These are phyloP conservation scores for Sinohyriopsis cumingii DNA, from an alignment of 2,888 invertebrate genomes.

Conservation along the genomic window DNA sequence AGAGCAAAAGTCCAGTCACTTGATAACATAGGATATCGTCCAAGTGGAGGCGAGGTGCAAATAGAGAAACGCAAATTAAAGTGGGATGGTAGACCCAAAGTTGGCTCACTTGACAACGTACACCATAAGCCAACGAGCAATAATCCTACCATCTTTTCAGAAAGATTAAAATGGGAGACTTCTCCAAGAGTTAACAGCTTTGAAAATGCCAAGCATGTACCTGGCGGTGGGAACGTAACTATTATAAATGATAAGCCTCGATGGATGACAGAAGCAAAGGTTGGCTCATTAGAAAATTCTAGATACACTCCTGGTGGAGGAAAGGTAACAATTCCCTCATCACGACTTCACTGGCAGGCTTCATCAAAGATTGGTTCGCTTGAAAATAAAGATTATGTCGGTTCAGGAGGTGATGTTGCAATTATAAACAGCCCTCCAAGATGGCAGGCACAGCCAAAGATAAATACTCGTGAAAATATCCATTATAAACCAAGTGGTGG, in stretches of 20 bases:
- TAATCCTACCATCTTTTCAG: conserved; percentile 30
- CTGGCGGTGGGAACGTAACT: conserved; percentile 1
- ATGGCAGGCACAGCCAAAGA: conserved; percentile 44
- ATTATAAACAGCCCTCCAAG: conserved; percentile 32
- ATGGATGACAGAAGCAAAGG: conserved; percentile 30
- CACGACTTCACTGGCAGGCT: conserved; percentile 38
- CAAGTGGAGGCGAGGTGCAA: conserved; percentile 74
- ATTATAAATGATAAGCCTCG: conserved; percentile 1
- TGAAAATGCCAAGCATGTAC: conserved; percentile 40
- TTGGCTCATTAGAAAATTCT: conserved; percentile 54
- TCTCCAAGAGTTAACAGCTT: conserved; percentile 47
- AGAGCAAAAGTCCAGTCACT: conserved; percentile 91
- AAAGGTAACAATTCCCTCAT: conserved; percentile 28
- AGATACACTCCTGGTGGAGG: conserved; percentile 50
- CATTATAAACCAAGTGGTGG: conserved; percentile 53
- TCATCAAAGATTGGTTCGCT: conserved; percentile 43
- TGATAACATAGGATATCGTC: conserved; percentile 86
- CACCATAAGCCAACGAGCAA: conserved; percentile 51
- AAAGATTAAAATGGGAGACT: conserved; percentile 29
- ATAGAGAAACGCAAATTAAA: conserved; percentile 38
- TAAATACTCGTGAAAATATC: conserved; percentile 55
- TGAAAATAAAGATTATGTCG: conserved; percentile 78
- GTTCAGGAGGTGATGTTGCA: conserved; percentile 74
- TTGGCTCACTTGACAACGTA: conserved; percentile 46
- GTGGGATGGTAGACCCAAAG: conserved; percentile 49